Evolutionary conservation across 2,888 invertebrate species (phyloP).

Genomic region (Sminthurinus aureus): DNA sequence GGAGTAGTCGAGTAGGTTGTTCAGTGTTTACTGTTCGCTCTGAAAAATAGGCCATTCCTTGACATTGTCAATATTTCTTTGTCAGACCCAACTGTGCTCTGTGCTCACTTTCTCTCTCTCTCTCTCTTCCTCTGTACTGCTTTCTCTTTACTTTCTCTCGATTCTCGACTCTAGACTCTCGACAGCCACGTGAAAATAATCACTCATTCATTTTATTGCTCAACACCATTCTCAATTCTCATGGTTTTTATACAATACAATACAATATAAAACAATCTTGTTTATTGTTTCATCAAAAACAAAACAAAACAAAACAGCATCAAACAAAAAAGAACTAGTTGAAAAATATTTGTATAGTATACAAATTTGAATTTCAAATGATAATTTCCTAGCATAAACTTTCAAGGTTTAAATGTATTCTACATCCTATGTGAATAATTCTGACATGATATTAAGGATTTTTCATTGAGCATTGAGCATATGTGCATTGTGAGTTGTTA

Average conservation of each 20-base stretch:
- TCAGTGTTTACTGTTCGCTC: background rate
- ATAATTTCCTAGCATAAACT: too few relatives aligned
- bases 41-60: conserved; percentile 8
- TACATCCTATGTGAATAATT: too few relatives aligned
- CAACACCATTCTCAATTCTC: background rate
- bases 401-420: too few relatives aligned
- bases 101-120: too few relatives aligned
- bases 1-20: background rate
- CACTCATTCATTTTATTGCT: background rate
- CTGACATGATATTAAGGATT: too few relatives aligned
- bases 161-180: background rate
- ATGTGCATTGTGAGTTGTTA: too few relatives aligned
- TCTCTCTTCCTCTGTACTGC: too few relatives aligned
- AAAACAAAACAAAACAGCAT: background rate
- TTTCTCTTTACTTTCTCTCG: background rate
- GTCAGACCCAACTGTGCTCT: conserved; percentile 15
- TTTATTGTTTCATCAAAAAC: background rate
- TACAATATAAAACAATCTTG: background rate
- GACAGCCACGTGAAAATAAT: conserved; percentile 10
- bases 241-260: background rate
- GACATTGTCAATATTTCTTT: conserved; percentile 29
- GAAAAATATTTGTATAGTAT: background rate
- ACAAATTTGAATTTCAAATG: background rate
- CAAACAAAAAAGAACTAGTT: background rate
- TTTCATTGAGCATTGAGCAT: too few relatives aligned